Evolutionary conservation across 2,888 invertebrate species (phyloP).

Genomic region (Sepioteuthis lessoniana): DNA sequence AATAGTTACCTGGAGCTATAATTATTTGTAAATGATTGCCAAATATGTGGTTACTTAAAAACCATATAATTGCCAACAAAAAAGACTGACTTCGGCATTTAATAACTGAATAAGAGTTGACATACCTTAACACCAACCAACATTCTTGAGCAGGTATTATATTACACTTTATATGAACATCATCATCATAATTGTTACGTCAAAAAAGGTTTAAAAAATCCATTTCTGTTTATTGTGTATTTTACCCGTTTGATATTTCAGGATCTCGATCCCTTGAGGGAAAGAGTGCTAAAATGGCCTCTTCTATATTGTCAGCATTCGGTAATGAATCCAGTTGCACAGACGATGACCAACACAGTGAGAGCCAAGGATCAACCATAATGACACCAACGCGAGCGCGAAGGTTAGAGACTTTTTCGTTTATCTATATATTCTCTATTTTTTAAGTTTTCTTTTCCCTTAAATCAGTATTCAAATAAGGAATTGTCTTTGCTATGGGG

Average conservation of each 20-base stretch:
- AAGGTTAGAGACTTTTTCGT: background rate
- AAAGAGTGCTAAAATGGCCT: constrained; percentile 64
- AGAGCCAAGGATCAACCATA: constrained; percentile 56
- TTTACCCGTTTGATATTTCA: constrained; percentile 51
- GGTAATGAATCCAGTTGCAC: constrained; percentile 59
- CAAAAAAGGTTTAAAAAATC: background rate
- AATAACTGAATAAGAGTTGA: too few species aligned
- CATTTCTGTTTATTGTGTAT: background rate
- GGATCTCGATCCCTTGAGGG: constrained; percentile 52
- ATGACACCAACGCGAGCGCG: constrained; percentile 37
- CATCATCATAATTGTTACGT: background rate
- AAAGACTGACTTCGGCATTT: too few species aligned
- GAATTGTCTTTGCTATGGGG: too few species aligned
- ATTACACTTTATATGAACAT: background rate
- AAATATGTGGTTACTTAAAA: too few species aligned
- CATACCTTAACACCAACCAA: too few species aligned
- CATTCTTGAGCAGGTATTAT: background rate
- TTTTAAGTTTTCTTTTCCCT: background rate
- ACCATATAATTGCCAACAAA: too few species aligned
- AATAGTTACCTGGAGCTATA: too few species aligned
- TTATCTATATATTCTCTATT: background rate
- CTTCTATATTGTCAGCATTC: constrained; percentile 65
- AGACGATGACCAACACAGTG: constrained; percentile 64
- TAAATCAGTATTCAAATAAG: too few species aligned
- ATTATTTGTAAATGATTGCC: too few species aligned